Conservation (phyloP, 1,140 invertebrate species). For the Plectus sambesii region DNA sequence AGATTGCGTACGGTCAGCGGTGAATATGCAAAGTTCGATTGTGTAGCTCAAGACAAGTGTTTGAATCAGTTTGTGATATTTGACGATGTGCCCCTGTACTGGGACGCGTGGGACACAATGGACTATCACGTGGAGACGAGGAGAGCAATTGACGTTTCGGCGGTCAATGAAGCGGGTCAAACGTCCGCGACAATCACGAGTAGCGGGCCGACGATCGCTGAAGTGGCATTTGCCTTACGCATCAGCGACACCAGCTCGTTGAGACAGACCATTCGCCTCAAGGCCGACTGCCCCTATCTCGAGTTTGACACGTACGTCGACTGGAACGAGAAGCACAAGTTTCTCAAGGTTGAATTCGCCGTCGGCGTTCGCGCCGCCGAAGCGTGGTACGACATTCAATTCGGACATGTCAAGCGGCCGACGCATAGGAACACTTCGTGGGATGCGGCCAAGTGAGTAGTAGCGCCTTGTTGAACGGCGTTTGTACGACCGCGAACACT, state of each 20-base stretch:
- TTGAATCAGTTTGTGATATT: too few relatives aligned
- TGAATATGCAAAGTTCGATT: too few relatives aligned
- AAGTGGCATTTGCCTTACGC: slow-evolving; percentile 39
- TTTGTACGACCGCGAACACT: too few relatives aligned
- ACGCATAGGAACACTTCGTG: slow-evolving; percentile 54
- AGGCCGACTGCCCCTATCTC: slow-evolving; percentile 50
- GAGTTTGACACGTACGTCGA: slow-evolving; percentile 49
- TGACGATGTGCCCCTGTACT: too few relatives aligned
- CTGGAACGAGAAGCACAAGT: slow-evolving; percentile 53
- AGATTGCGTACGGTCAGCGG: too few relatives aligned
- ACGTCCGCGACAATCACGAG: slow-evolving; percentile 20
- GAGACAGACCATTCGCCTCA: slow-evolving; percentile 47
- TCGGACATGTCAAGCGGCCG: slow-evolving; percentile 50
- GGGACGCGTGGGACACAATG: too few relatives aligned
- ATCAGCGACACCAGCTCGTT: slow-evolving; percentile 48
- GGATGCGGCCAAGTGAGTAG: slow-evolving; percentile 53
- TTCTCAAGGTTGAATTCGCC: slow-evolving; percentile 53
- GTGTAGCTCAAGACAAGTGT: too few relatives aligned
- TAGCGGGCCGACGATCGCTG: slow-evolving; percentile 44
- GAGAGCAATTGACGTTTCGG: too few relatives aligned
- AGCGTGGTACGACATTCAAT: slow-evolving; percentile 53
- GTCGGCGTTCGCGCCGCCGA: slow-evolving; percentile 46
- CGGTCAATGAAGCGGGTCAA: background rate
- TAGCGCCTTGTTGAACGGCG: too few relatives aligned
- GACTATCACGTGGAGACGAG: too few relatives aligned